Percentiles rank a stretch among this genome's conserved stretches.
phyloP scores from a whole-genome alignment of 2,113 vertebrate species.

The Tylochromis polylepis region DNA sequence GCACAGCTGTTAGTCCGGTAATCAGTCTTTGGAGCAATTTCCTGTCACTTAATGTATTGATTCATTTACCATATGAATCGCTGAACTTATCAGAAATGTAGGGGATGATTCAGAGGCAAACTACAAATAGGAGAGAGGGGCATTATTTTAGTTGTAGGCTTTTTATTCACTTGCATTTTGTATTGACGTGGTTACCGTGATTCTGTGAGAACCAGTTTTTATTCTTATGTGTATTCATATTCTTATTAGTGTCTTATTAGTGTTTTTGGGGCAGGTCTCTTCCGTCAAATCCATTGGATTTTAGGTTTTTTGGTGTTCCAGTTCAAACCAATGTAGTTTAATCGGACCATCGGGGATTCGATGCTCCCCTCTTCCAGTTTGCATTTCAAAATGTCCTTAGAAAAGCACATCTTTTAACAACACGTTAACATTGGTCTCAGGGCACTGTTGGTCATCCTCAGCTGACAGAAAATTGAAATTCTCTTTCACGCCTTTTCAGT shows the following conservation, averaged over 20 bases:
- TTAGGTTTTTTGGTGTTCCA: neutral
- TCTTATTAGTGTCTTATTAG: neutral
- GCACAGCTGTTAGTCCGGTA: neutral
- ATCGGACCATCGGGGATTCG: neutral
- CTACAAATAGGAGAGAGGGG: neutral
- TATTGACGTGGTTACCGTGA: neutral
- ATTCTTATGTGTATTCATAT: neutral
- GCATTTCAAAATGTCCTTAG: neutral
- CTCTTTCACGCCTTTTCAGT: neutral
- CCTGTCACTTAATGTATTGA: neutral
- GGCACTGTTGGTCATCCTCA: neutral
- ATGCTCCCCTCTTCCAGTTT: neutral
- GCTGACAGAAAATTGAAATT: neutral
- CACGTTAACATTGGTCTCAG: neutral
- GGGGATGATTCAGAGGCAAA: neutral
- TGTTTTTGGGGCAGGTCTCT: neutral
- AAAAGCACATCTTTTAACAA: neutral
- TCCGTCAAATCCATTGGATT: neutral
- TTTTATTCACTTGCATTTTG: neutral
- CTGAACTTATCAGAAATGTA: neutral
- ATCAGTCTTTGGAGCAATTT: neutral
- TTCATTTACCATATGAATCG: neutral
- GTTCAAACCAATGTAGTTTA: neutral
- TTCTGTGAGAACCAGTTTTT: neutral
- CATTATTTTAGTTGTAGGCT: neutral